phyloP scores from a whole-genome alignment of 2,888 invertebrate genomes.

The Lypha dubia region DNA sequence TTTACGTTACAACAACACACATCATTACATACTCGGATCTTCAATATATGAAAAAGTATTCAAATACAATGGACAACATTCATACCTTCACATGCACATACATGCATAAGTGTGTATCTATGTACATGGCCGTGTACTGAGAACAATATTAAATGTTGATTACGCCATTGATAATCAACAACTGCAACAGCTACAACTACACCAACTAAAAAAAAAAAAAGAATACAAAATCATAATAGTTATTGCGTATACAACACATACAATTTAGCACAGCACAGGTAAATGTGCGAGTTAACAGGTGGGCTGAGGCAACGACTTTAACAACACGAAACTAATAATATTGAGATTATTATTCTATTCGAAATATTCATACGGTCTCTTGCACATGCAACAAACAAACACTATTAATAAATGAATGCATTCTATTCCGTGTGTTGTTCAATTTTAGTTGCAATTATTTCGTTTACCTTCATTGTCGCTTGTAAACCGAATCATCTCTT shows the following conservation, averaged over 20 bases:
- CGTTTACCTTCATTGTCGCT: conserved; percentile 45
- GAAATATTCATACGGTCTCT: conserved; percentile 16
- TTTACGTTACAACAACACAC: not conserved
- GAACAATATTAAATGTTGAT: conserved; percentile 73
- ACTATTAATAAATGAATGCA: conserved; percentile 13
- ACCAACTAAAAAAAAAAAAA: not conserved
- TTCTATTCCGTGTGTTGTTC: conserved; percentile 16
- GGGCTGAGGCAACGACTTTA: conserved; percentile 46
- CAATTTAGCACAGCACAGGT: not conserved
- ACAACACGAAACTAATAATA: conserved; percentile 3
- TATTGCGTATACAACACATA: conserved; percentile 43
- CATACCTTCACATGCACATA: conserved; percentile 4
- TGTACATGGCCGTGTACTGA: conserved; percentile 40
- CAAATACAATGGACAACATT: conserved; percentile 49
- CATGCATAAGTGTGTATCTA: too few species aligned
- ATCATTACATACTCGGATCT: not conserved
- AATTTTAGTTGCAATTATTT: conserved; percentile 8
- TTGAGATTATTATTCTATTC: conserved; percentile 50
- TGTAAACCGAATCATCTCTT: conserved; percentile 44
- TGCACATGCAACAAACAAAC: conserved; percentile 41
- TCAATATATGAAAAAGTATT: conserved; percentile 43
- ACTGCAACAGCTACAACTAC: conserved; percentile 3
- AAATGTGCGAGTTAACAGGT: conserved; percentile 62
- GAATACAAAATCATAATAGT: conserved; percentile 43
- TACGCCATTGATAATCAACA: conserved; percentile 64